These are phyloP conservation scores for Babylonia areolata DNA, from an alignment of 1,140 invertebrate genomes.

Conservation along the genomic window DNA sequence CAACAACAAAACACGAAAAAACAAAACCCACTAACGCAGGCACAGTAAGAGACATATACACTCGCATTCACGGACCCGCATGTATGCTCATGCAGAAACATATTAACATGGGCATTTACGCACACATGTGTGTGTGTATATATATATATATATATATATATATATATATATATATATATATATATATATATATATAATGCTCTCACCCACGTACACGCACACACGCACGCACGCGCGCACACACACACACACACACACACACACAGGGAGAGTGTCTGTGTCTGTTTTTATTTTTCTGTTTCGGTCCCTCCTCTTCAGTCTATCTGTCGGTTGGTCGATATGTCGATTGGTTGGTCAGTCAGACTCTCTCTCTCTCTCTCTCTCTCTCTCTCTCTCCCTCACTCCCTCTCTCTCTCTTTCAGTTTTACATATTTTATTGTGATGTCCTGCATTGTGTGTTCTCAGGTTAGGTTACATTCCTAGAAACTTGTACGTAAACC, in stretches of 20 bases:
- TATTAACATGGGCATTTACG: neutral
- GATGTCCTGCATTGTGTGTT: neutral
- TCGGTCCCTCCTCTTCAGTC: too few species aligned
- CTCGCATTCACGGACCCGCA: neutral
- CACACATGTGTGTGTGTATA: neutral
- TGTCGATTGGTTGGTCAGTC: neutral
- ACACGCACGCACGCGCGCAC: too few species aligned
- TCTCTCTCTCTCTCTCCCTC: neutral
- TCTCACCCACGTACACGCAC: neutral
- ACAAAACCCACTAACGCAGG: too few species aligned
- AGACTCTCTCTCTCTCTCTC: neutral
- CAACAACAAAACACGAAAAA: too few species aligned
- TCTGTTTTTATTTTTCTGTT: too few species aligned
- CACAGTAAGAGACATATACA: too few species aligned
- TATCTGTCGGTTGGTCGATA: too few species aligned
- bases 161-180: neutral
- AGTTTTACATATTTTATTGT: neutral
- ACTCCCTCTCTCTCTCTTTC: neutral
- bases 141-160: neutral
- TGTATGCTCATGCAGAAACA: neutral
- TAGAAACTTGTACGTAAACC: too few species aligned
- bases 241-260: too few species aligned
- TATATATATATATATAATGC: neutral
- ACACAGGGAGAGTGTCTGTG: too few species aligned
- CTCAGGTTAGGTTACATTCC: neutral